phyloP scores from a whole-genome alignment of 2,797 vertebrate genomes.

The Sebastes goodei region DNA sequence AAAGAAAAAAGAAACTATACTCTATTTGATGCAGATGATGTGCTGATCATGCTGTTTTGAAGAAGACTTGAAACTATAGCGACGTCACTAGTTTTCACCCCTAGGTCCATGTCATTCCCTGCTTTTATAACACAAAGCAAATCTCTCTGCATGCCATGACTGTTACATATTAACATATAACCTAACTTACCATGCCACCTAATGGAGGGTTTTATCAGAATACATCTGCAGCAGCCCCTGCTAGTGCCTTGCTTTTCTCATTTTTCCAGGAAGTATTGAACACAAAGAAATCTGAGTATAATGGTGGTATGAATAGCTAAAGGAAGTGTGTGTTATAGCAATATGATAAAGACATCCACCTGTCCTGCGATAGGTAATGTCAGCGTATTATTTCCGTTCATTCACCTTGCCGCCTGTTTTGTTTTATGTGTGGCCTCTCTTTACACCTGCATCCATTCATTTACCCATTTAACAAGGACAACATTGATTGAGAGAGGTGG shows the following conservation, averaged over 20 bases:
- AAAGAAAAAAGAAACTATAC: neutral
- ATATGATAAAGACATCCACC: constrained; percentile 26
- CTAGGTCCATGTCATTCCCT: neutral
- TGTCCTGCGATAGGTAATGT: constrained; percentile 17
- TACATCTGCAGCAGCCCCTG: neutral
- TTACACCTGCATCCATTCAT: constrained; percentile 64
- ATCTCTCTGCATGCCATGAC: neutral
- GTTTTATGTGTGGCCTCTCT: constrained; percentile 52
- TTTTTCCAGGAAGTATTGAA: neutral
- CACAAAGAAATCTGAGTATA: neutral
- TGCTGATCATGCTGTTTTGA: neutral
- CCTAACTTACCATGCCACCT: neutral
- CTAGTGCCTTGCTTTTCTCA: neutral
- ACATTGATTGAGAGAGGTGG: constrained; percentile 71
- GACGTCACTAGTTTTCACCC: too few species aligned
- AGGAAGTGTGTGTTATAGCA: neutral
- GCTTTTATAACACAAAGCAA: neutral
- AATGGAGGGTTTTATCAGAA: neutral
- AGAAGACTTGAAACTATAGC: too few species aligned
- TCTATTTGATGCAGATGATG: constrained; percentile 1
- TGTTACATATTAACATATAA: neutral
- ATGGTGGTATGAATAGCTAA: neutral
- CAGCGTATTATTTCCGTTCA: constrained; percentile 27
- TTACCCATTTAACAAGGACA: constrained; percentile 75
- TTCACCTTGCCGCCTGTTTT: constrained; percentile 31